Evolutionary conservation across 2,888 invertebrate species (phyloP).

Genomic region (Hydriomena furcata): DNA sequence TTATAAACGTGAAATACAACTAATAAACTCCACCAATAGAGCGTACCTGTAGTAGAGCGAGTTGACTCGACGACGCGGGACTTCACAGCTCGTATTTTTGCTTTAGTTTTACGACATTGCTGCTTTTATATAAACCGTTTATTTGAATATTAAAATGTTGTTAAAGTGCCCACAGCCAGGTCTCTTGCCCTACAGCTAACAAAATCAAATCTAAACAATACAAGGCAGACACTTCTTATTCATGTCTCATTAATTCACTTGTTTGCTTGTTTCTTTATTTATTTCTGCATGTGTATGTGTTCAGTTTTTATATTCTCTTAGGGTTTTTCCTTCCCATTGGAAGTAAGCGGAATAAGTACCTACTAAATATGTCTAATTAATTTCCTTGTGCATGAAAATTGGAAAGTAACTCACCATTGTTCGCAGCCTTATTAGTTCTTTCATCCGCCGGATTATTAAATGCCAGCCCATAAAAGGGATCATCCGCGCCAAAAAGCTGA

Average conservation of each 20-base stretch:
- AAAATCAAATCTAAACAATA: no score
- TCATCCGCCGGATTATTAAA: slow-evolving; percentile 70
- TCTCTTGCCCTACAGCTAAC: no score
- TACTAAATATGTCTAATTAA: background rate
- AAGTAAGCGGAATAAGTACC: background rate
- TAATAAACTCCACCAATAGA: slow-evolving; percentile 27
- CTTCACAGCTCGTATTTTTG: slow-evolving; percentile 24
- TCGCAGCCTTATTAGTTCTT: slow-evolving; percentile 56
- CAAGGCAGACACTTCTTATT: no score
- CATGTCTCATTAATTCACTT: no score
- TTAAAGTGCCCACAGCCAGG: no score
- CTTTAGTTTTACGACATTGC: slow-evolving; percentile 13
- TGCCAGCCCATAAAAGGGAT: slow-evolving; percentile 78
- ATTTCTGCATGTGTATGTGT: no score
- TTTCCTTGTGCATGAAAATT: background rate
- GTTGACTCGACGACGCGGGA: slow-evolving; percentile 19
- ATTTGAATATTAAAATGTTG: no score
- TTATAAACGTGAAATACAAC: slow-evolving; percentile 72
- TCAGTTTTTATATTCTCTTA: no score
- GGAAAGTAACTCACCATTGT: slow-evolving; percentile 62
- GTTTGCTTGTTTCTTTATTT: no score
- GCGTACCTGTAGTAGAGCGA: slow-evolving; percentile 21
- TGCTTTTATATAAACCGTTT: slow-evolving; percentile 15
- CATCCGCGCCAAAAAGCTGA: slow-evolving; percentile 77
- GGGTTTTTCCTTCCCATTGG: no score